Evolutionary conservation across 2,888 invertebrate species (phyloP).

Genomic region (Micropterix aruncella): DNA sequence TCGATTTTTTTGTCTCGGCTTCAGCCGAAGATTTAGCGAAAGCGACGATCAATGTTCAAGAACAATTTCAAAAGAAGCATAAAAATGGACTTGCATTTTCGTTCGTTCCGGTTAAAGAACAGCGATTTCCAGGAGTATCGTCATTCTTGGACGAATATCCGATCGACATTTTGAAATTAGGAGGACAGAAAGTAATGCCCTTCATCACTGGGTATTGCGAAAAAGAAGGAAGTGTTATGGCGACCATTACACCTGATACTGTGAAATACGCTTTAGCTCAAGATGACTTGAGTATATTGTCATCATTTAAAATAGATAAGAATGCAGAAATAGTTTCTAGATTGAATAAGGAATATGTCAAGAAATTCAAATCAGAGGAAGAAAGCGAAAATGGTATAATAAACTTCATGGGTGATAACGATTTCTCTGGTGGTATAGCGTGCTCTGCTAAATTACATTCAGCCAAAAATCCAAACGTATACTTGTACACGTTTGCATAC

Average conservation of each 20-base stretch:
- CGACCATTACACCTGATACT: neutral
- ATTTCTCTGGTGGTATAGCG: too few relatives aligned
- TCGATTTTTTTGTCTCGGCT: conserved; percentile 6
- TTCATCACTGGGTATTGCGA: neutral
- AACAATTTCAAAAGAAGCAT: neutral
- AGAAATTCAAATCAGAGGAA: too few relatives aligned
- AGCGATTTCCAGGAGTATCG: conserved; percentile 10
- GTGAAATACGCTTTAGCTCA: neutral
- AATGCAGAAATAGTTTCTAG: neutral
- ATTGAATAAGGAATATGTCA: too few relatives aligned
- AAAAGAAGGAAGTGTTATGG: neutral
- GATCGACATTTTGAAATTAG: neutral
- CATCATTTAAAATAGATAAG: neutral
- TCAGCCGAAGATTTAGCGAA: neutral
- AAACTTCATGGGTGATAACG: too few relatives aligned
- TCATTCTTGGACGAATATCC: neutral
- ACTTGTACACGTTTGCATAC: too few relatives aligned
- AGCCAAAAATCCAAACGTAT: too few relatives aligned
- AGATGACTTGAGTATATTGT: neutral
- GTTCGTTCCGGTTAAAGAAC: neutral
- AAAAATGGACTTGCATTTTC: neutral
- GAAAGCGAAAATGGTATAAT: too few relatives aligned
- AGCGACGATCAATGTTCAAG: neutral
- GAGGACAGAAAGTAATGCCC: neutral
- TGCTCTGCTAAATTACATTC: too few relatives aligned